Conservation (phyloP, 2,797 vertebrate genomes). For the Florisuga fusca region DNA sequence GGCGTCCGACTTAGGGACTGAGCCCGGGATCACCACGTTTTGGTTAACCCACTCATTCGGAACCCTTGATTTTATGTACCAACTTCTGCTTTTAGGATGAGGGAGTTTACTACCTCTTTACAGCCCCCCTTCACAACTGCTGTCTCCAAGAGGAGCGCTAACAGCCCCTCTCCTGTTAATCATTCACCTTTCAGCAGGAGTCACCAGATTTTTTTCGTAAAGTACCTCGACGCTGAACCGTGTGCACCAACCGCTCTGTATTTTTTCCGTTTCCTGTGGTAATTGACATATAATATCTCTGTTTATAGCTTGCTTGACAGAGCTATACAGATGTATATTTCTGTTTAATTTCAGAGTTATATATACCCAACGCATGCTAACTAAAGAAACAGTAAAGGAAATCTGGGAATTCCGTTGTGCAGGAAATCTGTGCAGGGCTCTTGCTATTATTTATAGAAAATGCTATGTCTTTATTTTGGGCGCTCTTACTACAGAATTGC, state of each 20-base stretch:
- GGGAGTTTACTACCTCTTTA: conserved; percentile 6
- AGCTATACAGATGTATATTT: conserved; percentile 30
- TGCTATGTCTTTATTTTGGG: conserved; percentile 37
- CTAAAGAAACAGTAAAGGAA: conserved; percentile 20
- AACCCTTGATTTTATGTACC: not conserved
- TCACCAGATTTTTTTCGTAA: conserved; percentile 23
- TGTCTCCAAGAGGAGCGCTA: not conserved
- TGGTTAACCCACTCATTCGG: not conserved
- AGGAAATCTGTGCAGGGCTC: conserved; percentile 21
- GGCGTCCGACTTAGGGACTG: not conserved
- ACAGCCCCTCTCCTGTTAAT: conserved; percentile 26
- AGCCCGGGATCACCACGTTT: not conserved
- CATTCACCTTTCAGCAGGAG: conserved; percentile 12
- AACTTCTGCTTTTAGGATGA: not conserved
- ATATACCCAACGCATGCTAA: not conserved
- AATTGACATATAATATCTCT: conserved; percentile 36
- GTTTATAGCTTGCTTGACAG: conserved; percentile 13
- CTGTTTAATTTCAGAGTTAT: conserved; percentile 36
- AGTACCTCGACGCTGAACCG: not conserved
- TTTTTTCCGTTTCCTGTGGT: conserved; percentile 53
- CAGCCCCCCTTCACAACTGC: not conserved
- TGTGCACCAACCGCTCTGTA: not conserved
- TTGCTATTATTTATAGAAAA: conserved; percentile 56
- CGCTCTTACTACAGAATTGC: conserved; percentile 30
- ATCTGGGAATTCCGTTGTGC: conserved; percentile 31